These are phyloP conservation scores for Kuschelorhynchus macadamiae DNA, from an alignment of 2,888 invertebrate genomes.

Conservation along the genomic window DNA sequence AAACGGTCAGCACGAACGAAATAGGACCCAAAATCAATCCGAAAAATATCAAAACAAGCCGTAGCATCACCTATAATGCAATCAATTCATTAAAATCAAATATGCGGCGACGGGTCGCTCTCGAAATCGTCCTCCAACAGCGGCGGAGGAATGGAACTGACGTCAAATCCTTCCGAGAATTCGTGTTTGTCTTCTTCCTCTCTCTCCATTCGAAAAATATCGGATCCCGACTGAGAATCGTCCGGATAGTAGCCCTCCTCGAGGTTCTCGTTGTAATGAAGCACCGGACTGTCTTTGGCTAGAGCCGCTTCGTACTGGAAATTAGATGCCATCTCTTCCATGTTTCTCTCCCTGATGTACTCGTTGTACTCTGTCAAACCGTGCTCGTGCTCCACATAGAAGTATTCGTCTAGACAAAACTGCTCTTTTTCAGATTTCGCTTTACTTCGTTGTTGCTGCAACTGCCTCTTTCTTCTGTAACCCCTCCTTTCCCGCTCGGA, in stretches of 20 bases:
- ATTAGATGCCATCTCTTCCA: conserved; percentile 64
- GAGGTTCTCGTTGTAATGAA: conserved; percentile 60
- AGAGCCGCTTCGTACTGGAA: conserved; percentile 63
- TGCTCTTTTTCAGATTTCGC: conserved; percentile 70
- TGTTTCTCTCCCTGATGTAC: conserved; percentile 62
- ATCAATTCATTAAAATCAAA: conserved; percentile 66
- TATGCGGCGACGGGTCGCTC: conserved; percentile 67
- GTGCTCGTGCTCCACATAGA: conserved; percentile 63
- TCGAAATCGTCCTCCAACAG: conserved; percentile 82
- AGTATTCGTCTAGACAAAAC: conserved; percentile 64
- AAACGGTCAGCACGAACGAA: conserved; percentile 50
- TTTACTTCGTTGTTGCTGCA: conserved; percentile 72
- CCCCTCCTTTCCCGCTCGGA: conserved; percentile 74
- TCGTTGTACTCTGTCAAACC: conserved; percentile 63
- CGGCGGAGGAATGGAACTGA: conserved; percentile 83
- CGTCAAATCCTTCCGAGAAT: conserved; percentile 82
- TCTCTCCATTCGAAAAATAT: conserved; percentile 68
- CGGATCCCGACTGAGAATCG: conserved; percentile 71
- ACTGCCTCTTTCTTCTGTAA: conserved; percentile 78
- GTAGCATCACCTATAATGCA: conserved; percentile 54
- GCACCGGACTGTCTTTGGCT: conserved; percentile 57
- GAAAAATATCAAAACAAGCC: conserved; percentile 53
- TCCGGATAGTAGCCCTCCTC: conserved; percentile 79
- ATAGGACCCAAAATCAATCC: conserved; percentile 50
- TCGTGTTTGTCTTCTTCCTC: conserved; percentile 74